Conservation (phyloP, 2,113 vertebrate species). For the human region DNA sequence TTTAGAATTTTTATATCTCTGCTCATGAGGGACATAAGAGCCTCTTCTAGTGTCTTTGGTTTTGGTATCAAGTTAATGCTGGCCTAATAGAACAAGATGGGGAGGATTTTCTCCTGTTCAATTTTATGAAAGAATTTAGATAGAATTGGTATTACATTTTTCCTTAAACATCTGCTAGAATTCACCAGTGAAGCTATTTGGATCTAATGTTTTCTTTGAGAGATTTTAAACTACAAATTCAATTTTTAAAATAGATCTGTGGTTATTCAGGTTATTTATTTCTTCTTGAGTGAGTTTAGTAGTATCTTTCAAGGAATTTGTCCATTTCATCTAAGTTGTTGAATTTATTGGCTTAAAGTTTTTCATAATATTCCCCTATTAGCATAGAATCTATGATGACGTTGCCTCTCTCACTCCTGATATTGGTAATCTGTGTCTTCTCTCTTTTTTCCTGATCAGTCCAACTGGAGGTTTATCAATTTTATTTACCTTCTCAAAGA, state of each 20-base stretch:
- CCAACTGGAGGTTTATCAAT: neutral
- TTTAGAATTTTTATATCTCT: neutral
- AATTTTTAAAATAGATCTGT: neutral
- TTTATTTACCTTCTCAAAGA: neutral
- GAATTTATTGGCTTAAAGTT: slow-evolving; percentile 36
- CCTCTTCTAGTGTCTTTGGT: neutral
- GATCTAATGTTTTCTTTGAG: neutral
- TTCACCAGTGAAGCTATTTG: neutral
- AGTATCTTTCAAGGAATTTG: neutral
- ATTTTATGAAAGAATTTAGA: neutral
- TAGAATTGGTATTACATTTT: neutral
- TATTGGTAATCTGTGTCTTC: neutral
- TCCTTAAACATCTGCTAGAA: neutral
- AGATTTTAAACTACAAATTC: slow-evolving; percentile 20
- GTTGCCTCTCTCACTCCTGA: neutral
- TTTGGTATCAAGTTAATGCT: neutral
- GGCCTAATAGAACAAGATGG: neutral
- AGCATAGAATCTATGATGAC: neutral
- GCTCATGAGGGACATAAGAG: neutral
- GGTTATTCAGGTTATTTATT: neutral
- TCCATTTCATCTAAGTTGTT: slow-evolving; percentile 3
- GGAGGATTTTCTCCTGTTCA: slow-evolving; percentile 11
- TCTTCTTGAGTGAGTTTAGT: neutral
- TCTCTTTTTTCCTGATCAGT: neutral
- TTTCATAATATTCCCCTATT: neutral